A percentile compares a stretch with the other conserved stretches of the same genome.
Conservation (phyloP, 2,797 vertebrate species). For the Megalops cyprinoides region DNA sequence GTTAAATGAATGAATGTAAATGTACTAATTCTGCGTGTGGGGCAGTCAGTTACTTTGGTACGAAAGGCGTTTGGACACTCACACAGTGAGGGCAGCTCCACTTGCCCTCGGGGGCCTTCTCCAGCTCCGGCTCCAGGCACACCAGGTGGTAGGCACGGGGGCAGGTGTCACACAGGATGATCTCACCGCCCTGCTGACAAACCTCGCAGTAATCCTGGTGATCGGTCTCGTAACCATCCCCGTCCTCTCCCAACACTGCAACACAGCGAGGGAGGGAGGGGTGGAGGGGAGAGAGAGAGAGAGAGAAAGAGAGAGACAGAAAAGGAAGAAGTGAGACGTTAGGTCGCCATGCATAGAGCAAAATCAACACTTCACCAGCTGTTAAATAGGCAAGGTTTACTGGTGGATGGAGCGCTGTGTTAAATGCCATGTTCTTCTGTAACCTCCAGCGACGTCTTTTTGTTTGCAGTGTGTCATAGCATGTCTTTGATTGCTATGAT, state of each 20-base stretch:
- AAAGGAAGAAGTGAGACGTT: not conserved
- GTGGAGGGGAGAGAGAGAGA: not conserved
- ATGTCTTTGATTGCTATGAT: too few relatives aligned
- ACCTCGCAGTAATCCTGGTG: conserved; percentile 96
- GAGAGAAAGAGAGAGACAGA: not conserved
- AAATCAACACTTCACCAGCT: not conserved
- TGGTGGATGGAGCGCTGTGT: too few relatives aligned
- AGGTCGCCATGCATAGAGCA: too few relatives aligned
- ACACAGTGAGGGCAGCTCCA: conserved; percentile 89
- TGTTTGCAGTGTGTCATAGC: too few relatives aligned
- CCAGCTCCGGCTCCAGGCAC: conserved; percentile 91
- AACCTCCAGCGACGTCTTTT: too few relatives aligned
- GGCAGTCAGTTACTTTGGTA: too few relatives aligned
- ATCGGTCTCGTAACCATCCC: conserved; percentile 91
- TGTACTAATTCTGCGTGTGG: too few relatives aligned
- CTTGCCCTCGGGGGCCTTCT: conserved; percentile 88
- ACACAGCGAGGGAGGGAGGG: conserved; percentile 31
- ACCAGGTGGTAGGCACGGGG: conserved; percentile 92
- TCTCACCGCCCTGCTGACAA: conserved; percentile 93
- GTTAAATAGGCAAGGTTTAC: too few relatives aligned
- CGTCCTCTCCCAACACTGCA: conserved; percentile 76
- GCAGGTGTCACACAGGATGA: conserved; percentile 92
- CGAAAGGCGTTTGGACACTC: too few relatives aligned
- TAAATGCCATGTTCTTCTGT: too few relatives aligned
- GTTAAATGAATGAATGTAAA: too few relatives aligned